Conservation (phyloP, 92 coral and sea anemone species). For the Heliopora coerulea region DNA sequence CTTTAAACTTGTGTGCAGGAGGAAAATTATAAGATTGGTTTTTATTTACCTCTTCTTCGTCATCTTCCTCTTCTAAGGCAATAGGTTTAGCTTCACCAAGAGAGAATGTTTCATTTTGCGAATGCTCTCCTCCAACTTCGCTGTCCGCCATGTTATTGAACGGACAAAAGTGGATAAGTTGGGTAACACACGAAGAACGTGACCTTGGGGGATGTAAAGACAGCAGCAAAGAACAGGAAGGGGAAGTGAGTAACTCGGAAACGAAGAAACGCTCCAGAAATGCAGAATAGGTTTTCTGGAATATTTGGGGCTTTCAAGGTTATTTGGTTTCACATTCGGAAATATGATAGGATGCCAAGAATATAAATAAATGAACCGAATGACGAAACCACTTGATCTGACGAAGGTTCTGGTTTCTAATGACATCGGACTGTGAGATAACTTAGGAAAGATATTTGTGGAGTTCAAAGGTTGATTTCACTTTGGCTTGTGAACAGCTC, state of each 20-base stretch:
- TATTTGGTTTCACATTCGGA: no score
- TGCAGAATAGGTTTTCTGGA: no score
- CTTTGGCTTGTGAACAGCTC: not conserved
- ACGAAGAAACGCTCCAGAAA: no score
- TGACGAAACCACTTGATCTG: not conserved
- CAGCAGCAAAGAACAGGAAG: no score
- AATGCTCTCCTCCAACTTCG: not conserved
- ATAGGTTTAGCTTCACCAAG: constrained; percentile 13
- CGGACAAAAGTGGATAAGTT: not conserved
- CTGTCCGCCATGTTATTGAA: constrained; percentile 17
- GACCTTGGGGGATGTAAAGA: no score
- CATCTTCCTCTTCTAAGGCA: constrained; percentile 32
- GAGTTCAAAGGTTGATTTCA: no score
- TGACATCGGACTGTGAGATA: no score
- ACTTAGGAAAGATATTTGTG: no score
- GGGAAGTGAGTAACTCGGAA: no score
- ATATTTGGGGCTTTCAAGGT: no score
- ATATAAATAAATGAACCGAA: not conserved
- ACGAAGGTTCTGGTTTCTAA: constrained; percentile 8
- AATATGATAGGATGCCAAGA: not conserved
- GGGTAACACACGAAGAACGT: no score
- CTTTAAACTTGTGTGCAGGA: not conserved
- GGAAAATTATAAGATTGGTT: no score
- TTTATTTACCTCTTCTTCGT: constrained; percentile 30
- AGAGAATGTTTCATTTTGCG: constrained; percentile 20